Evolutionary conservation across 1,140 invertebrate genomes (phyloP).

Genomic region (Drosophila varians): DNA sequence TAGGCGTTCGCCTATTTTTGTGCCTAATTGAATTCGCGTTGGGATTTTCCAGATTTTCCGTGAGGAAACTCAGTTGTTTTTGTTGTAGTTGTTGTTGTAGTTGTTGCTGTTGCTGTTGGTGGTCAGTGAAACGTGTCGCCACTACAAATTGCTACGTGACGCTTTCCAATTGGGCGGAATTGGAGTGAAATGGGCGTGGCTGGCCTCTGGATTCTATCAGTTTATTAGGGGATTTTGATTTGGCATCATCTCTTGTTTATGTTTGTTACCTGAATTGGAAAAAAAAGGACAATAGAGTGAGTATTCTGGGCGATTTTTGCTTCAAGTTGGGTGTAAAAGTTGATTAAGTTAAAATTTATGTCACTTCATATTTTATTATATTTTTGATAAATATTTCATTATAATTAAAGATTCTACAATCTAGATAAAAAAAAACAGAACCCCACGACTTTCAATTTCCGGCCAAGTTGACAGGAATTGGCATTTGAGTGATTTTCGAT

Average conservation of each 20-base stretch:
- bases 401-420: not conserved
- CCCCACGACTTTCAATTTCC: constrained; percentile 3
- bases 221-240: constrained; percentile 53
- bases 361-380: not conserved
- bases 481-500: constrained; percentile 48
- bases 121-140: constrained; percentile 43
- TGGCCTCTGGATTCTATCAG: constrained; percentile 52
- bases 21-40: constrained; percentile 55
- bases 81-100: not conserved
- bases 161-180: constrained; percentile 10
- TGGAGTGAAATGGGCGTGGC: not conserved
- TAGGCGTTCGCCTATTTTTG: constrained; percentile 36
- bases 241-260: constrained; percentile 40
- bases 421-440: not conserved
- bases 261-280: constrained; percentile 37
- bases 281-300: constrained; percentile 4
- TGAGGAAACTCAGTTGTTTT: constrained; percentile 7
- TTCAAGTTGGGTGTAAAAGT: too few species aligned
- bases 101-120: constrained; percentile 34
- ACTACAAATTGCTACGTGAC: constrained; percentile 37
- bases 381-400: not conserved
- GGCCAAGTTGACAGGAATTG: constrained; percentile 34
- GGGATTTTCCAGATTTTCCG: constrained; percentile 14
- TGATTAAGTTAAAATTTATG: not conserved
- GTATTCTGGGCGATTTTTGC: constrained; percentile 19